Conservation (phyloP, 2,113 vertebrate species). For the Polypterus bichir region DNA sequence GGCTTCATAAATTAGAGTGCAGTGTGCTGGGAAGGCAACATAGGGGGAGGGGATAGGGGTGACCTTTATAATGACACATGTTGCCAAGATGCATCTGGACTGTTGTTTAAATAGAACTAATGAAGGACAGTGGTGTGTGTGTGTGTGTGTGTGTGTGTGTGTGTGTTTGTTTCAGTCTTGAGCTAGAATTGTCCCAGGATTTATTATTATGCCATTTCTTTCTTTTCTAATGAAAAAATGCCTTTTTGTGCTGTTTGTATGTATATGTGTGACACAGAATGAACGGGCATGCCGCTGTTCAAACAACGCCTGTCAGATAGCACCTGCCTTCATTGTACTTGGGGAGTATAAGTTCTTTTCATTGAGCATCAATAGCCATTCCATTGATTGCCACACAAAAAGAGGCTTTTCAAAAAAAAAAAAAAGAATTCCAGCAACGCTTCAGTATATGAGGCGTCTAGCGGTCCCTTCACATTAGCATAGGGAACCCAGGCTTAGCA, state of each 20-base stretch:
- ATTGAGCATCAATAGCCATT: constrained; percentile 36
- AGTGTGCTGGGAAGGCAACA: constrained; percentile 4
- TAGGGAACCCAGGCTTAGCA: too few relatives aligned
- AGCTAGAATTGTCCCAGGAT: constrained; percentile 36
- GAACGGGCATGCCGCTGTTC: constrained; percentile 40
- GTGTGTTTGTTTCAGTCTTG: constrained; percentile 16
- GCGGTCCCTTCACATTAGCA: constrained; percentile 2
- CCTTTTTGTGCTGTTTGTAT: constrained; percentile 31
- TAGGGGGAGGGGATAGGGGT: constrained; percentile 25
- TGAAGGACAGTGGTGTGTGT: constrained; percentile 2
- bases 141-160: constrained; percentile 16
- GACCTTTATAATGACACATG: constrained; percentile 48
- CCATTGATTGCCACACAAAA: constrained; percentile 52
- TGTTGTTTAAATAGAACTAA: constrained; percentile 37
- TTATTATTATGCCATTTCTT: constrained; percentile 37
- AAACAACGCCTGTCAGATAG: constrained; percentile 44
- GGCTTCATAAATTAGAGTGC: constrained; percentile 16
- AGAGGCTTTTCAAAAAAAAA: constrained; percentile 34
- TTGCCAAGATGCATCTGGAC: constrained; percentile 45
- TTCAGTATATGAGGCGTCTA: constrained; percentile 24
- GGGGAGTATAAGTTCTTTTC: constrained; percentile 21
- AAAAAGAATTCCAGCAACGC: constrained; percentile 35
- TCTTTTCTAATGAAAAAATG: constrained; percentile 38
- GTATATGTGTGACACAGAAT: constrained; percentile 28
- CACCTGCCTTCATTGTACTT: constrained; percentile 57